phyloP scores from a whole-genome alignment of 2,797 vertebrate genomes.

The Tapirus indicus region DNA sequence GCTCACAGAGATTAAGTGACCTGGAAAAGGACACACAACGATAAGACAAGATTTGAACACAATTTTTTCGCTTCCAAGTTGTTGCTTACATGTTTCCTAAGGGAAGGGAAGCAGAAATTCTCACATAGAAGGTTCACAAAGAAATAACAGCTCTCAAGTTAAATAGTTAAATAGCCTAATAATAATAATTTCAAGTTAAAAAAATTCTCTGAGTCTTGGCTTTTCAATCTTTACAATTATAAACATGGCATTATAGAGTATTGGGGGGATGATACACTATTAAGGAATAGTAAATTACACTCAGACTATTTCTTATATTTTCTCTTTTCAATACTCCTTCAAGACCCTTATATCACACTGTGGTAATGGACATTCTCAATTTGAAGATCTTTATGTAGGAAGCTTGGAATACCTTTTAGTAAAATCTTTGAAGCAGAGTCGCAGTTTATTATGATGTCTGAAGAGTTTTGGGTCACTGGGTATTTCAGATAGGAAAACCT shows the following conservation, averaged over 20 bases:
- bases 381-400: neutral
- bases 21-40: neutral
- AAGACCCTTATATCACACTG: neutral
- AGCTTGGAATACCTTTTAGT: constrained; percentile 94
- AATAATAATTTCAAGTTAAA: neutral
- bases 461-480: constrained; percentile 98
- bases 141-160: neutral
- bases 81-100: neutral
- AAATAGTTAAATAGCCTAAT: neutral
- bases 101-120: neutral
- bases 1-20: neutral
- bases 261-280: neutral
- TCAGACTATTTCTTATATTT: neutral
- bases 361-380: neutral
- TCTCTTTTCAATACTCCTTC: constrained; percentile 17
- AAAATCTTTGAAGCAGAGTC: constrained; percentile 99
- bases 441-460: constrained; percentile 98
- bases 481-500: constrained; percentile 99
- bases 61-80: constrained; percentile 13
- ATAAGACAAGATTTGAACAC: neutral
- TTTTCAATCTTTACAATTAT: constrained; percentile 31
- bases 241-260: neutral
- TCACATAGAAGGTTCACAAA: neutral
- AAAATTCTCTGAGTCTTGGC: neutral
- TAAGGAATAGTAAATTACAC: neutral